phyloP scores from a whole-genome alignment of 2,113 vertebrate species.

The Fukomys damarensis region DNA sequence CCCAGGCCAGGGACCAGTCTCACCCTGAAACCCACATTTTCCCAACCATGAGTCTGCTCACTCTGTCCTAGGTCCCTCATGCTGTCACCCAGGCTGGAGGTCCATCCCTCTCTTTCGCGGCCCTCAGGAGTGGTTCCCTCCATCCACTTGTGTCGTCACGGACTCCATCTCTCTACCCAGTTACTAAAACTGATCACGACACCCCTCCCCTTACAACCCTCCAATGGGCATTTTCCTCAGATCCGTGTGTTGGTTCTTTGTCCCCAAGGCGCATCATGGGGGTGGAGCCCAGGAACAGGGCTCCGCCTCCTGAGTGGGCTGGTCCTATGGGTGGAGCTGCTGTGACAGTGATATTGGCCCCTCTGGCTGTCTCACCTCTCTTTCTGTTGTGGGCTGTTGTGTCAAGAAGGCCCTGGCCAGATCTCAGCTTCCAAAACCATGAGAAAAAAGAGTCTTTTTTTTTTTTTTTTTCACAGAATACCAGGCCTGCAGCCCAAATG shows the following conservation, averaged over 20 bases:
- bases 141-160: not conserved
- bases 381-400: not conserved
- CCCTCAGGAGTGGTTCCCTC: not conserved
- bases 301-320: not conserved
- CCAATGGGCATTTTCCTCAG: not conserved
- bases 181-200: not conserved
- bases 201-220: fast-evolving
- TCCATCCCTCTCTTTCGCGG: not conserved
- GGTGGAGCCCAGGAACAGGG: not conserved
- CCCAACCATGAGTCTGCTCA: not conserved
- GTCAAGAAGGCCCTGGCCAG: not conserved
- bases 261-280: not conserved
- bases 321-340: not conserved
- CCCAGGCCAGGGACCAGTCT: not conserved
- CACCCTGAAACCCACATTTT: no score
- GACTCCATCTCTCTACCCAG: not conserved
- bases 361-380: not conserved
- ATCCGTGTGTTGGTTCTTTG: not conserved
- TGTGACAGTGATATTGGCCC: not conserved
- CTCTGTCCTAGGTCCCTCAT: not conserved
- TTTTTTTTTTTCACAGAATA: not conserved
- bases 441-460: not conserved
- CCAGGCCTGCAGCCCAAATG: not conserved
- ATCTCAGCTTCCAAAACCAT: not conserved
- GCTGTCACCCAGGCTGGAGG: not conserved